Conservation (phyloP, 2,113 vertebrate species). For the Phrynosoma platyrhinos region DNA sequence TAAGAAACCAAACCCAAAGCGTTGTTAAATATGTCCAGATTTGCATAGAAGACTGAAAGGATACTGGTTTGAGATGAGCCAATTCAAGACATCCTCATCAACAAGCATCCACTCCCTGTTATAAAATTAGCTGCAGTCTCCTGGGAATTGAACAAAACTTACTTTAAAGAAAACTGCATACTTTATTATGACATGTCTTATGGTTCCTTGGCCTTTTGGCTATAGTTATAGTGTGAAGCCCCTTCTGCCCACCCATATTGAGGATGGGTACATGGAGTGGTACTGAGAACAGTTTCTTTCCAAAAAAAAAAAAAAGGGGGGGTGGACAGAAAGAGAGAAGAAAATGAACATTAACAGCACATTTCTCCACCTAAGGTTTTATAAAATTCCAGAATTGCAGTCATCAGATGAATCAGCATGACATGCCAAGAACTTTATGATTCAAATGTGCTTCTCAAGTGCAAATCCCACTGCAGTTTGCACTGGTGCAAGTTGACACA, state of each 20-base stretch:
- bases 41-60: not conserved
- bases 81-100: not conserved
- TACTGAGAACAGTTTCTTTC: not conserved
- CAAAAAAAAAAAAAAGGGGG: not conserved
- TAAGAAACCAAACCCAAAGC: constrained; percentile 15
- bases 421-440: not conserved
- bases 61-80: not conserved
- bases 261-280: not conserved
- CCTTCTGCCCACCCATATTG: not conserved
- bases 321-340: too few species aligned
- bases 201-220: not conserved
- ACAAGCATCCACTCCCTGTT: not conserved
- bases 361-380: constrained; percentile 6
- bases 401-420: not conserved
- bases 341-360: not conserved
- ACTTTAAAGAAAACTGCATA: not conserved
- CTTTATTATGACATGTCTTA: not conserved
- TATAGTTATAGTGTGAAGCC: not conserved
- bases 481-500: not conserved
- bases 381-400: not conserved
- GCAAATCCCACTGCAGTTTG: not conserved
- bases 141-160: too few species aligned
- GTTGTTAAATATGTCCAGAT: constrained; percentile 1
- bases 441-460: not conserved
- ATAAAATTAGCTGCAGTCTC: not conserved